phyloP scores from a whole-genome alignment of 2,113 vertebrate genomes.

The Dendropsophus ebraccatus region DNA sequence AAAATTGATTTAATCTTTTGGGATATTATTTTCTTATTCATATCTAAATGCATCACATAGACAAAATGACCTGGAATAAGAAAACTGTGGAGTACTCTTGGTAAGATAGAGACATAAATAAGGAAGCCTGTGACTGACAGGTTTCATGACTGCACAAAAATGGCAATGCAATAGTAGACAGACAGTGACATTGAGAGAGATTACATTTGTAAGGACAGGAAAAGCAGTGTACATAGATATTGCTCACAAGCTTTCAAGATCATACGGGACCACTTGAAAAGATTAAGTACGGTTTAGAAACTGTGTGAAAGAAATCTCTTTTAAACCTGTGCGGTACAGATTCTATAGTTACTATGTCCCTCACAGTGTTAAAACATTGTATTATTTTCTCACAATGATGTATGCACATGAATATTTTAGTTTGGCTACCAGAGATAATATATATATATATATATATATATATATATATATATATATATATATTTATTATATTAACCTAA shows the following conservation, averaged over 20 bases:
- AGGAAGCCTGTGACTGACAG: conserved; percentile 38
- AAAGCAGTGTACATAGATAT: conserved; percentile 23
- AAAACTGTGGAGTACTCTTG: neutral
- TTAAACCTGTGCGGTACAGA: conserved; percentile 12
- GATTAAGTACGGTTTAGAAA: conserved; percentile 29
- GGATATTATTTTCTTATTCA: neutral
- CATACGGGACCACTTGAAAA: conserved; percentile 39
- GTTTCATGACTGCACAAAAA: conserved; percentile 48
- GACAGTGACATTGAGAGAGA: conserved; percentile 52
- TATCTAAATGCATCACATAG: neutral
- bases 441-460: no score
- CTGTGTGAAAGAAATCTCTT: conserved; percentile 16
- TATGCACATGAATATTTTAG: neutral
- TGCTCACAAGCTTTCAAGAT: conserved; percentile 49
- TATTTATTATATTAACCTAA: no score
- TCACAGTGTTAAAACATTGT: neutral
- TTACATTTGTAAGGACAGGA: conserved; percentile 53
- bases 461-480: no score
- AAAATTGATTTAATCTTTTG: neutral
- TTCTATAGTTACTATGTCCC: neutral
- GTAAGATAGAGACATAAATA: conserved; percentile 45
- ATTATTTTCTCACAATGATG: no score
- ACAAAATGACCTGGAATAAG: neutral
- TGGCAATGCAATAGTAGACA: conserved; percentile 23
- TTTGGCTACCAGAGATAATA: no score